Evolutionary conservation across 2,797 vertebrate species (phyloP).

Genomic region (Echiichthys vipera): DNA sequence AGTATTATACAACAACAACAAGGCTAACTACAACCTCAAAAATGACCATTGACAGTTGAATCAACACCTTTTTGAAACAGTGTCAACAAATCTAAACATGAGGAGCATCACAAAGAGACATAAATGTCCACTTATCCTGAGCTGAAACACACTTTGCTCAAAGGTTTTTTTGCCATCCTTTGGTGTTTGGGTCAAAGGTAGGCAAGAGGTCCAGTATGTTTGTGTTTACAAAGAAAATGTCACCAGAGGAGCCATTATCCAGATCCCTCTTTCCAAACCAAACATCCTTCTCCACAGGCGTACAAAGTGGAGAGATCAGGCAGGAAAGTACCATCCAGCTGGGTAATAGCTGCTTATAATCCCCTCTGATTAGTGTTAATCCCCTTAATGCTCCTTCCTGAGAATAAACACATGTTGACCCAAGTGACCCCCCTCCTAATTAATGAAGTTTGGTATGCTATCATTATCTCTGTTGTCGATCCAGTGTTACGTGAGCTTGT

Average conservation of each 20-base stretch:
- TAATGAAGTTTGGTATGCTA: constrained; percentile 64
- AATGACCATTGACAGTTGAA: background rate
- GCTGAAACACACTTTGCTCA: constrained; percentile 17
- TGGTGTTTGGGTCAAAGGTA: constrained; percentile 75
- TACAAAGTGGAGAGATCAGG: constrained; percentile 62
- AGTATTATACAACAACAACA: background rate
- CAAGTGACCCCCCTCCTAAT: constrained; percentile 70
- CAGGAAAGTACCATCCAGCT: constrained; percentile 64
- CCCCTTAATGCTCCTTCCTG: constrained; percentile 75
- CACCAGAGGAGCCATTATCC: constrained; percentile 72
- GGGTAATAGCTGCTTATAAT: constrained; percentile 74
- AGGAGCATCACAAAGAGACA: background rate
- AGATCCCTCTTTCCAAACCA: constrained; percentile 68
- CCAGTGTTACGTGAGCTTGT: background rate
- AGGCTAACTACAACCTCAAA: background rate
- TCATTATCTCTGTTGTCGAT: constrained; percentile 12
- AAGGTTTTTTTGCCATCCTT: constrained; percentile 26
- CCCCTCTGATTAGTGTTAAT: constrained; percentile 80
- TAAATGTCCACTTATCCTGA: background rate
- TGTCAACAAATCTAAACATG: background rate
- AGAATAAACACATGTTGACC: constrained; percentile 79
- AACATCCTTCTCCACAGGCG: constrained; percentile 72
- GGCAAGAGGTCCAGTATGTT: constrained; percentile 70
- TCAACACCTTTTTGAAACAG: background rate
- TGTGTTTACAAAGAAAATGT: constrained; percentile 77